Conservation (phyloP, 1,140 invertebrate species). For the Dendroctonus valens region DNA sequence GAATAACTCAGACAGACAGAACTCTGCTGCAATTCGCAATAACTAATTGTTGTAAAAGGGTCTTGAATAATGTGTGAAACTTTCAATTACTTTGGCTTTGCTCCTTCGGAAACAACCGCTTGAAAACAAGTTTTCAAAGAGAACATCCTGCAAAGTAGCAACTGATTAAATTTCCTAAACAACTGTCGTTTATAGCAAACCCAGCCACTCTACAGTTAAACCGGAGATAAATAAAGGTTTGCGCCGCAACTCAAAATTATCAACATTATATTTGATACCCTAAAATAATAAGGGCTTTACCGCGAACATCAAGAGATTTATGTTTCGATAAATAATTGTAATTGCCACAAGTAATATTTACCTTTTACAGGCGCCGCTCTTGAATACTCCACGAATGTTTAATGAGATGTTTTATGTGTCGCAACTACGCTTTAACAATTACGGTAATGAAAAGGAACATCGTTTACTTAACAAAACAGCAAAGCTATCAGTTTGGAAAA, state of each 20-base stretch:
- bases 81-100: conserved; percentile 14
- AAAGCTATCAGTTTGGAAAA: too few species aligned
- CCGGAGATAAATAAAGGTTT: conserved; percentile 16
- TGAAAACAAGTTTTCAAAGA: conserved; percentile 16
- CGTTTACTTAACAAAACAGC: too few species aligned
- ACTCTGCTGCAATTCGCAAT: neutral
- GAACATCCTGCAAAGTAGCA: conserved; percentile 11
- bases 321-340: conserved; percentile 2
- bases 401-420: too few species aligned
- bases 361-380: neutral
- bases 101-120: conserved; percentile 1
- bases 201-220: conserved; percentile 5
- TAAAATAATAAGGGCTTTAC: conserved; percentile 10
- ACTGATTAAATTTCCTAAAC: conserved; percentile 16
- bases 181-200: conserved; percentile 15
- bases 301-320: conserved; percentile 4
- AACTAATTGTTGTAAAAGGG: neutral
- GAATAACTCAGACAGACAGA: neutral
- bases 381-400: neutral
- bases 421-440: too few species aligned
- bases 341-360: neutral
- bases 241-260: conserved; percentile 9
- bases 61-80: neutral
- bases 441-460: too few species aligned
- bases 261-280: conserved; percentile 10